A percentile compares a stretch with the other conserved stretches of the same genome.
Evolutionary conservation across 2,113 vertebrate species (phyloP).

Genomic region (Columba janthina): DNA sequence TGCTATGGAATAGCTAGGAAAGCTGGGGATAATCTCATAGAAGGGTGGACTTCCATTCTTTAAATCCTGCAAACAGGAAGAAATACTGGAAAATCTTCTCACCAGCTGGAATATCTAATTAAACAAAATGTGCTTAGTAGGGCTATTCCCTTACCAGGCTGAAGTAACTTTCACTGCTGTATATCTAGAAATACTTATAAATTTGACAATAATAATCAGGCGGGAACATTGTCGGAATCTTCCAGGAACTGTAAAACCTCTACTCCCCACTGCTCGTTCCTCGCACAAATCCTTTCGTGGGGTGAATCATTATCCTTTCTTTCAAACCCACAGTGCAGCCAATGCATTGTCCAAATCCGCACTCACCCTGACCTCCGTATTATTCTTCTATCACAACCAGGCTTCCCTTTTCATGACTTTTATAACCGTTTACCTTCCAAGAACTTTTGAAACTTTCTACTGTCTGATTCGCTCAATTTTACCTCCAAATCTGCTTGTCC

Average conservation of each 20-base stretch:
- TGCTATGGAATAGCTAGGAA: not conserved
- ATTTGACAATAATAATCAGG: conserved; percentile 12
- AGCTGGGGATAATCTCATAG: not conserved
- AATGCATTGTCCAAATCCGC: conserved; percentile 40
- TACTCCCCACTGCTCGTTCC: conserved; percentile 32
- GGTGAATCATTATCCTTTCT: conserved; percentile 49
- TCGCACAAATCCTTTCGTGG: not conserved
- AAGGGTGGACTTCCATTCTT: not conserved
- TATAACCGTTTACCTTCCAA: conserved; percentile 42
- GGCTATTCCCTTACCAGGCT: not conserved
- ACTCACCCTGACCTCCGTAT: conserved; percentile 22
- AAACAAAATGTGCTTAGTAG: not conserved
- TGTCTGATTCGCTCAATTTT: not conserved
- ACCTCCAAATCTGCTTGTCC: conserved; percentile 36
- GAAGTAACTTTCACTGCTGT: not conserved
- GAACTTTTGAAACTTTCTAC: conserved; percentile 39
- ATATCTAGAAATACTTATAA: not conserved
- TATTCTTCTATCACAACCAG: conserved; percentile 12
- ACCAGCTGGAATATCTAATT: not conserved
- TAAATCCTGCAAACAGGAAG: not conserved
- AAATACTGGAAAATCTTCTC: not conserved
- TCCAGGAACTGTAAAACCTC: conserved; percentile 27
- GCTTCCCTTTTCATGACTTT: conserved; percentile 28
- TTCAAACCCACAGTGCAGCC: conserved; percentile 4
- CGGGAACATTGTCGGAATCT: conserved; percentile 25